Evolutionary conservation across 2,888 invertebrate species (phyloP).

Genomic region (Hyposoter dolosus): DNA sequence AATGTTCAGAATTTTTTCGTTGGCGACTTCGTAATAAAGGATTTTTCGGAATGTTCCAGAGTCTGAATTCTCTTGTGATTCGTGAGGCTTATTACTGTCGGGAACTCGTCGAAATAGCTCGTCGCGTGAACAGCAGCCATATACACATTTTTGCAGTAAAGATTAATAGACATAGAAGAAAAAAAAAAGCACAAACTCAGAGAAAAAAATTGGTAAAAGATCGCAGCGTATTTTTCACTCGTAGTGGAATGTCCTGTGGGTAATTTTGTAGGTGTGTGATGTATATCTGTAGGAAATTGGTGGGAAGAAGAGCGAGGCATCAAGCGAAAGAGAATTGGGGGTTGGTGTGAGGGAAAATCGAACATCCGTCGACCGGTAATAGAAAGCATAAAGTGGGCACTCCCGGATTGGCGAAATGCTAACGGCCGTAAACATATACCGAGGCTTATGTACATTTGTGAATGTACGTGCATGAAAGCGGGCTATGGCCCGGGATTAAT

Average conservation of each 20-base stretch:
- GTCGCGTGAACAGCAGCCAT: too few species aligned
- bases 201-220: neutral
- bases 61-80: too few species aligned
- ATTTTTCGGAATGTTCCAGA: too few species aligned
- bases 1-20: too few species aligned
- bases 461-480: constrained; percentile 14
- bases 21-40: too few species aligned
- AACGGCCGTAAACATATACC: neutral
- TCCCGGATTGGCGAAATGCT: constrained; percentile 29
- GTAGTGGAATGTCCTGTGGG: neutral
- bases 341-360: constrained; percentile 55
- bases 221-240: neutral
- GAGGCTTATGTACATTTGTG: neutral
- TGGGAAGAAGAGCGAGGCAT: constrained; percentile 14
- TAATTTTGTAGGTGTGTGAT: neutral
- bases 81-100: too few species aligned
- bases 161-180: too few species aligned
- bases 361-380: constrained; percentile 62
- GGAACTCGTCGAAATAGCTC: too few species aligned
- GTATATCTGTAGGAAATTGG: neutral
- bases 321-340: constrained; percentile 21
- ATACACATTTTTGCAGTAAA: too few species aligned
- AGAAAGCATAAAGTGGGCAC: constrained; percentile 45
- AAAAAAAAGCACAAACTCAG: neutral
- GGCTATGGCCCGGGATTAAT: constrained; percentile 71